Base-by-base conservation (phyloP, 2,888 invertebrate species). In the Phymatocera aterrima region DNA sequence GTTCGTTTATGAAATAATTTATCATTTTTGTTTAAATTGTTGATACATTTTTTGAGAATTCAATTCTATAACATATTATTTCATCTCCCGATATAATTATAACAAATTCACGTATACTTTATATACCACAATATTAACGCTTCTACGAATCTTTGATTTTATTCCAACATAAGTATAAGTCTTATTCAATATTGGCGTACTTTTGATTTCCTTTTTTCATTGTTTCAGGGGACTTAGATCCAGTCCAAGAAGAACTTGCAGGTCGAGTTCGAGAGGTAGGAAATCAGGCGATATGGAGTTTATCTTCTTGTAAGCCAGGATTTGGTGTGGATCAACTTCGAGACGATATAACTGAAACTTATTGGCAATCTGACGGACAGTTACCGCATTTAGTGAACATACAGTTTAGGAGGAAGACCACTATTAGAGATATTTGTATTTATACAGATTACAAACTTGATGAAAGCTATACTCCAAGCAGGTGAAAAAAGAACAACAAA, bases 341-440 rank as follows among this genome's bases (percentile, higher is more conserved):
- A 82, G 98, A 99, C 91, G 97, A 98, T 88, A 96, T 97, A 81
- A 95, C 97, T 91, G 99, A 99, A 84, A 98, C 98, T 2, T 99
- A 99, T 90, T 99, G 99, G 99, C 99, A 99, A 90, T 99, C 99
- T 0, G 99, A 99, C 91, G 99, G 99, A 0, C 99, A 99, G 84
- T 93, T 99, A 81, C 99, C 99, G 2, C 99, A 99, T 91, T 92
- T 99, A 82, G 98, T 99, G 0, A 99, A 99, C 88, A 97, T 99
- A 82, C 98, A 99, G 88, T 99, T 99, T 89, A 95, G 97, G 87
- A 94, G 96, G 82, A 99, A 99, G 91, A 99, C 98, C 0, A 97
- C 97, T 82, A 96, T 99, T 10, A 95, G 96, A 70, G 97, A 98
- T 91, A 96, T 99, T 83, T 98, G 97, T 89, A 96, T 99, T 81